These are phyloP conservation scores for Lordiphosa stackelbergi DNA, from an alignment of 1,140 invertebrate species.

Conservation along the genomic window DNA sequence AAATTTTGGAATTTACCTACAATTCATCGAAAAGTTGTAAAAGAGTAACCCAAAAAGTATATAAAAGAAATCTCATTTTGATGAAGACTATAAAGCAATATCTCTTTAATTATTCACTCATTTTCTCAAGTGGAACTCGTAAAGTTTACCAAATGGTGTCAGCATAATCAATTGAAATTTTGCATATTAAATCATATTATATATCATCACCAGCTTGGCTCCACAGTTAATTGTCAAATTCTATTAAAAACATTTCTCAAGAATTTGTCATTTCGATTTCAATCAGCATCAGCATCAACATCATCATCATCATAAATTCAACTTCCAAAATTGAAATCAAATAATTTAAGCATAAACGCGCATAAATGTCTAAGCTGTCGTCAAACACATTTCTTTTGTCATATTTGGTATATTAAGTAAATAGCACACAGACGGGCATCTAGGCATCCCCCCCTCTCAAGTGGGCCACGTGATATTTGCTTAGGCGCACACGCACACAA, in stretches of 20 bases:
- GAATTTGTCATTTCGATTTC: slow-evolving; percentile 9
- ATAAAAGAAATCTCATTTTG: too few species aligned
- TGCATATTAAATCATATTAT: too few species aligned
- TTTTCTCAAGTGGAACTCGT: too few species aligned
- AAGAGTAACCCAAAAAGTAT: too few species aligned
- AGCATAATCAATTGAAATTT: too few species aligned
- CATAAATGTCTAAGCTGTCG: slow-evolving; percentile 71
- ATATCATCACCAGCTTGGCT: too few species aligned
- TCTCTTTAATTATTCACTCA: too few species aligned
- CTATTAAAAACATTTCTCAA: background rate
- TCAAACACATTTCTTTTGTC: slow-evolving; percentile 65
- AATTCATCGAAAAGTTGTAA: too few species aligned
- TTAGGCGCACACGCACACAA: slow-evolving; percentile 30
- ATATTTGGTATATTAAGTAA: slow-evolving; percentile 58
- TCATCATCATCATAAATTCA: background rate
- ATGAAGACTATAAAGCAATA: too few species aligned
- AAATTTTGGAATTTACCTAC: too few species aligned
- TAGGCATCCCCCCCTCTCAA: slow-evolving; percentile 4
- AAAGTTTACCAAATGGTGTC: too few species aligned
- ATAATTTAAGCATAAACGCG: slow-evolving; percentile 71
- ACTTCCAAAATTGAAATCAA: slow-evolving; percentile 49
- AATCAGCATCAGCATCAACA: slow-evolving; percentile 4
- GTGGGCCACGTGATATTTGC: slow-evolving; percentile 51
- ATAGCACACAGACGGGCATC: slow-evolving; percentile 28
- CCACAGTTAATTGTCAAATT: too few species aligned